Percentiles rank a stretch among this genome's conserved stretches.
phyloP scores from a whole-genome alignment of 2,888 invertebrate species.

The Linyphia triangularis region DNA sequence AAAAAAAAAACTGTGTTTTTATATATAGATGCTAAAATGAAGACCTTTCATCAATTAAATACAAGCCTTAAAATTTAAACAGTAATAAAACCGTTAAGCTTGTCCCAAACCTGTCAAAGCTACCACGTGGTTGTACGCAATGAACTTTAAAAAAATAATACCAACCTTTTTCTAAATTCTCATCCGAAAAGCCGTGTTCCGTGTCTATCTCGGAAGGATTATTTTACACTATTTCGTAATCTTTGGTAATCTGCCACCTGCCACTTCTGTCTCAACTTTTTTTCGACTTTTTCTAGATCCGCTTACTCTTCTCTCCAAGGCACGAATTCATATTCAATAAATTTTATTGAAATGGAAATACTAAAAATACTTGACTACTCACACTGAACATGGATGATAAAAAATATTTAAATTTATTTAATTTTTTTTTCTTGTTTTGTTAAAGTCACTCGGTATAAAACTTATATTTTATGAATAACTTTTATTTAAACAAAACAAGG shows the following conservation, averaged over 20 bases:
- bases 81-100: neutral
- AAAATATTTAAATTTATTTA: neutral
- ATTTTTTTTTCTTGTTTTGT: neutral
- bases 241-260: neutral
- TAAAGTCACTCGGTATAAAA: too few relatives aligned
- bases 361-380: neutral
- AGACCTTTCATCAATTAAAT: too few relatives aligned
- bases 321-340: neutral
- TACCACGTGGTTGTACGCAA: neutral
- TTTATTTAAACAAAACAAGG: too few relatives aligned
- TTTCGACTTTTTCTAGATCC: neutral
- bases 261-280: neutral
- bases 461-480: too few relatives aligned
- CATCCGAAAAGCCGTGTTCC: neutral
- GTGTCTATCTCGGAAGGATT: neutral
- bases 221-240: neutral
- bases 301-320: neutral
- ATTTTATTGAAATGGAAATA: neutral
- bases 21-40: too few relatives aligned
- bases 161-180: neutral
- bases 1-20: too few relatives aligned
- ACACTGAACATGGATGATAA: neutral
- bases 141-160: neutral
- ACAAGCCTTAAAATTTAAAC: neutral
- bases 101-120: neutral